A percentile compares a stretch with the other conserved stretches of the same genome.
Evolutionary conservation across 2,797 vertebrate genomes (phyloP).

Genomic region (Clamator glandarius): DNA sequence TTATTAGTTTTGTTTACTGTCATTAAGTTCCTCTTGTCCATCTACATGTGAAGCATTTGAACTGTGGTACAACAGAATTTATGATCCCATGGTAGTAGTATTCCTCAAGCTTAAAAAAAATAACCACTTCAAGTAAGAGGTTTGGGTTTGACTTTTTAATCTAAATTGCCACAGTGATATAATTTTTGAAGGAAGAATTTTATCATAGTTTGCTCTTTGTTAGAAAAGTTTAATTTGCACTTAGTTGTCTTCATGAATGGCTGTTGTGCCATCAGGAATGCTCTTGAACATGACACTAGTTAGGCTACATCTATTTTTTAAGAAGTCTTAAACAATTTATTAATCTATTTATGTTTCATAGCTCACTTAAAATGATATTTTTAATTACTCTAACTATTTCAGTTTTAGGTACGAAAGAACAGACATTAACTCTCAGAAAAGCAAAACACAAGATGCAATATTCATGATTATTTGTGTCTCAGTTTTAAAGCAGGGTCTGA

Average conservation of each 20-base stretch:
- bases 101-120: background rate
- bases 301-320: background rate
- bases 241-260: background rate
- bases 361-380: background rate
- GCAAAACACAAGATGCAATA: background rate
- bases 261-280: background rate
- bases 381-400: background rate
- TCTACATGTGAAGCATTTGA: background rate
- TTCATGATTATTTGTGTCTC: background rate
- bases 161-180: background rate
- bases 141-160: background rate
- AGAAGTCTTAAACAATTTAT: background rate
- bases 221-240: background rate
- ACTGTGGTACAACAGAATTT: background rate
- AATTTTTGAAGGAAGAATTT: background rate
- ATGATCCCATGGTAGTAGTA: fast-evolving
- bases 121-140: background rate
- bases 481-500: background rate
- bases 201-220: background rate
- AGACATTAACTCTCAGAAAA: background rate
- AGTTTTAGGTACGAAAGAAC: background rate
- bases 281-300: background rate
- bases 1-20: background rate
- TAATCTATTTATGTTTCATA: background rate
- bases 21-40: background rate